Conservation (phyloP, 2,888 invertebrate genomes). For the Perizoma flavofasciatum region DNA sequence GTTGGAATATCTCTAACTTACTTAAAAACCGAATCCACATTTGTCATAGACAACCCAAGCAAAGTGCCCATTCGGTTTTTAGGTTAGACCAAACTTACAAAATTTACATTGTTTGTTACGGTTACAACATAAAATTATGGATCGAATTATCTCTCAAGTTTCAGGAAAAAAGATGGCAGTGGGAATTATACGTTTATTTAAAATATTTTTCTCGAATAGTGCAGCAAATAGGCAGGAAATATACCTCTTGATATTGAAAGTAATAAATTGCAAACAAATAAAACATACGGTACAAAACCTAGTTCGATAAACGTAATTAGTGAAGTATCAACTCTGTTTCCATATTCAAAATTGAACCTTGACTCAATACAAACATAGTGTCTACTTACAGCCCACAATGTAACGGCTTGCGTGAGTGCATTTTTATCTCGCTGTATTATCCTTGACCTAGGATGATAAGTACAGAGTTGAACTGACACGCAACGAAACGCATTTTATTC, state of each 20-base stretch:
- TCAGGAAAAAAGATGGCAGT: too few species aligned
- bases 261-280: slow-evolving; percentile 1
- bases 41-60: too few species aligned
- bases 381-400: slow-evolving; percentile 17
- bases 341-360: slow-evolving; percentile 9
- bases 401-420: slow-evolving; percentile 44
- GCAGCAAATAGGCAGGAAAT: background rate
- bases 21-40: too few species aligned
- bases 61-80: too few species aligned
- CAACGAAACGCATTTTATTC: slow-evolving; percentile 30
- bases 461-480: slow-evolving; percentile 39
- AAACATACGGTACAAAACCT: slow-evolving; percentile 22
- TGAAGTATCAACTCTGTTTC: slow-evolving; percentile 35
- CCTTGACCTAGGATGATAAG: slow-evolving; percentile 65
- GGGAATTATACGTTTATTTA: too few species aligned
- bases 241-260: background rate
- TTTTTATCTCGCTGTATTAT: slow-evolving; percentile 41
- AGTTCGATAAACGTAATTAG: slow-evolving; percentile 42
- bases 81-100: too few species aligned
- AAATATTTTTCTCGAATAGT: too few species aligned
- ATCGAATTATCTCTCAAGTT: too few species aligned
- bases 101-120: too few species aligned
- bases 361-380: slow-evolving; percentile 9
- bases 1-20: too few species aligned
- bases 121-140: too few species aligned